Evolutionary conservation across 2,797 vertebrate species (phyloP).

Genomic region (Hozukius guyotensis): DNA sequence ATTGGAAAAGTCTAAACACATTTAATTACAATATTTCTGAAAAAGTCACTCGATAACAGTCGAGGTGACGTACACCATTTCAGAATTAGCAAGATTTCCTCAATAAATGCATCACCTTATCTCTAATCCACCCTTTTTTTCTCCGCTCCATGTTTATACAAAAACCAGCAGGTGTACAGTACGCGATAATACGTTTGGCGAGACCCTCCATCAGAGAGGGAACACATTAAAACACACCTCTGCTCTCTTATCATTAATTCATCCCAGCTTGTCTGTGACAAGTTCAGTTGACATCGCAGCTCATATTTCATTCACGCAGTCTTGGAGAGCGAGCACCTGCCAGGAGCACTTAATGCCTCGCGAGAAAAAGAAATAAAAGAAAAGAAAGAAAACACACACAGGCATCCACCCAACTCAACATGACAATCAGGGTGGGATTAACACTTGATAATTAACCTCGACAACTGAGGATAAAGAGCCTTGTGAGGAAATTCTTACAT

Average conservation of each 20-base stretch:
- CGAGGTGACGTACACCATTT: constrained; percentile 12
- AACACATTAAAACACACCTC: constrained; percentile 76
- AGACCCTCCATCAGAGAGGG: constrained; percentile 66
- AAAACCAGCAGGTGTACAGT: constrained; percentile 65
- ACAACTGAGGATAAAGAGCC: constrained; percentile 58
- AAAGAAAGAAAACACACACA: constrained; percentile 44
- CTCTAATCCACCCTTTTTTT: constrained; percentile 43
- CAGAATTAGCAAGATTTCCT: constrained; percentile 30
- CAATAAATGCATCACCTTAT: constrained; percentile 34
- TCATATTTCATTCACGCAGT: constrained; percentile 80
- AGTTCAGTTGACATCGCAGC: constrained; percentile 80
- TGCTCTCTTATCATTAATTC: constrained; percentile 80
- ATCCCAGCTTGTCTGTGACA: constrained; percentile 80
- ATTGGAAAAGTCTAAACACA: constrained; percentile 61
- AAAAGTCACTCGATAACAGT: constrained; percentile 30
- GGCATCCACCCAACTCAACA: constrained; percentile 61
- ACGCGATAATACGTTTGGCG: constrained; percentile 57
- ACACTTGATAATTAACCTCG: constrained; percentile 73
- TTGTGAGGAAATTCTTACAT: constrained; percentile 34
- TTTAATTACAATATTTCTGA: constrained; percentile 49
- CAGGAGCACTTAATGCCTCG: constrained; percentile 71
- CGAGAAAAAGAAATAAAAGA: constrained; percentile 52
- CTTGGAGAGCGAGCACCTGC: constrained; percentile 69
- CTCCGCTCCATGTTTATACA: constrained; percentile 47
- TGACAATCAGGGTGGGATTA: constrained; percentile 71